Evolutionary conservation across 2,113 vertebrate genomes (phyloP).

Genomic region (Orcinus orca): DNA sequence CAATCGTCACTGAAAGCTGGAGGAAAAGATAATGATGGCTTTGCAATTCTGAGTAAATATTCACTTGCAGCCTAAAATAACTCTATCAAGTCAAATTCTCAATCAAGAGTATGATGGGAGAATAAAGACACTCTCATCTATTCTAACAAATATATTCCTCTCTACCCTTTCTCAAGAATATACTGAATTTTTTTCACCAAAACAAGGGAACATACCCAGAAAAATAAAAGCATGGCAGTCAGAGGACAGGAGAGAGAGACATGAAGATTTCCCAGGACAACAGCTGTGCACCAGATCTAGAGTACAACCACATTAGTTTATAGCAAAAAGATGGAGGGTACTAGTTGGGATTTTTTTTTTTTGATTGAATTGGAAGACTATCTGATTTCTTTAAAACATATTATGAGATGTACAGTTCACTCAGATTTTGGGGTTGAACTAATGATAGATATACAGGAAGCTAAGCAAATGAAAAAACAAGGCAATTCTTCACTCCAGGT

Average conservation of each 20-base stretch:
- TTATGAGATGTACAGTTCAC: background rate
- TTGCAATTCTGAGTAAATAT: background rate
- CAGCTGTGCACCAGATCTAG: background rate
- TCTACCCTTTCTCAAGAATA: background rate
- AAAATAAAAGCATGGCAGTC: background rate
- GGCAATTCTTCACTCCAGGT: background rate
- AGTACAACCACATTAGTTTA: background rate
- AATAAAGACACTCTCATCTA: background rate
- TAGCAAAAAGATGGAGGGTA: background rate
- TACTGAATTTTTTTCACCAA: background rate
- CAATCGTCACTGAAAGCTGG: background rate
- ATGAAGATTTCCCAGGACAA: background rate
- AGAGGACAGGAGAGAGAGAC: background rate
- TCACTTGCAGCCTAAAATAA: background rate
- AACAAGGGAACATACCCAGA: background rate
- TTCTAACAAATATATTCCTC: background rate
- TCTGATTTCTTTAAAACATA: background rate
- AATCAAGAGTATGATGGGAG: background rate
- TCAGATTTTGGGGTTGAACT: background rate
- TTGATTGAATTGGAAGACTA: background rate
- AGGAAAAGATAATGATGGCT: background rate
- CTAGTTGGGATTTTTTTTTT: background rate
- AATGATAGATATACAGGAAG: background rate
- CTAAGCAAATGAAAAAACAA: background rate
- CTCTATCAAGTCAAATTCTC: background rate